A percentile compares a stretch with the other conserved stretches of the same genome.
Conservation (phyloP, 2,888 invertebrate genomes). For the Cephus runcator region DNA sequence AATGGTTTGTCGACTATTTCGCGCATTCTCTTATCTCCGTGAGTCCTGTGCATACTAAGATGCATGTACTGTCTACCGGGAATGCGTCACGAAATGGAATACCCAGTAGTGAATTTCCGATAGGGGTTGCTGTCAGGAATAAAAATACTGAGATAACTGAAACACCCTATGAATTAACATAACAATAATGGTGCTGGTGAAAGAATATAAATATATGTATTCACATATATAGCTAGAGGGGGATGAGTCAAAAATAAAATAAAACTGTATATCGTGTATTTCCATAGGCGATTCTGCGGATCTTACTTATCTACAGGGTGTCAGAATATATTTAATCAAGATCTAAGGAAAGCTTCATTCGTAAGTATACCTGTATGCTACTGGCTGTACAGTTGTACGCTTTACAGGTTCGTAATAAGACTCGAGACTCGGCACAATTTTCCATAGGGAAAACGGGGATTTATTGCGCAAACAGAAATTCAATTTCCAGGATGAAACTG, state of each 20-base stretch:
- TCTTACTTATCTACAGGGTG: background rate
- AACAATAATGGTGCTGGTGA: background rate
- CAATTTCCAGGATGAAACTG: slow-evolving; percentile 42
- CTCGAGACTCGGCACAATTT: background rate
- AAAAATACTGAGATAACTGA: background rate
- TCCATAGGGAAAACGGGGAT: slow-evolving; percentile 22
- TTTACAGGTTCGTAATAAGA: slow-evolving; percentile 16
- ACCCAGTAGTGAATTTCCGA: background rate
- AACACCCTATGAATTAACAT: background rate
- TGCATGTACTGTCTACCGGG: background rate
- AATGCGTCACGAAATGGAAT: background rate
- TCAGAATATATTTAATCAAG: background rate
- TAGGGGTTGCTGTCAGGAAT: background rate
- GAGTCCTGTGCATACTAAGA: background rate
- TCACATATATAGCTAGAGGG: background rate
- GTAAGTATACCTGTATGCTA: slow-evolving; percentile 10
- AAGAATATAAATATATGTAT: background rate
- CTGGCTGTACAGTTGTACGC: background rate
- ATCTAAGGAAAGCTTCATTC: background rate
- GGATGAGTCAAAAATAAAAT: background rate
- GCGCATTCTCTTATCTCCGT: background rate
- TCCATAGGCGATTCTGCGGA: background rate
- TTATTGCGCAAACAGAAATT: slow-evolving; percentile 40
- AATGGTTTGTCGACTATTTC: background rate
- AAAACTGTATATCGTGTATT: background rate